Evolutionary conservation across 2,797 vertebrate species (phyloP).

Genomic region (Sebastes hubbsi): DNA sequence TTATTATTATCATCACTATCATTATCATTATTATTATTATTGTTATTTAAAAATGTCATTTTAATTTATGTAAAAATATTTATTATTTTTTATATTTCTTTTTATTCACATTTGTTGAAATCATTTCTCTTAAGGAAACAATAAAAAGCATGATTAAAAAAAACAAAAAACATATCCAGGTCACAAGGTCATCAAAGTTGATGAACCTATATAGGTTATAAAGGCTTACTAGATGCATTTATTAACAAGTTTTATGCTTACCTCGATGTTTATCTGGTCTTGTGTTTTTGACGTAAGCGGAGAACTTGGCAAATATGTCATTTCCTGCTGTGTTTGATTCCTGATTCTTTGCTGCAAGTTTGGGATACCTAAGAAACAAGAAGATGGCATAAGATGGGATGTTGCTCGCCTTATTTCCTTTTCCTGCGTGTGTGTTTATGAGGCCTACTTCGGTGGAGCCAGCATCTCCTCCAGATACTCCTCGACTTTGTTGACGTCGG

Average conservation of each 20-base stretch:
- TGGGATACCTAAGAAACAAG: constrained; percentile 88
- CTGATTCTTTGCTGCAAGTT: constrained; percentile 88
- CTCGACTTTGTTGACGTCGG: constrained; percentile 97
- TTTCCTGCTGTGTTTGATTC: constrained; percentile 94
- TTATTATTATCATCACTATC: too few species aligned
- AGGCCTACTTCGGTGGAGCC: constrained; percentile 90
- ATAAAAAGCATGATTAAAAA: too few species aligned
- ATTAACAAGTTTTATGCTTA: constrained; percentile 41
- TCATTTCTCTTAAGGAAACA: neutral
- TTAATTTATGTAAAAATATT: neutral
- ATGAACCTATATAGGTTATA: neutral
- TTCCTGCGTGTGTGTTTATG: neutral
- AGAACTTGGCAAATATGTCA: constrained; percentile 95
- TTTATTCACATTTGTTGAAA: neutral
- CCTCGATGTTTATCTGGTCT: constrained; percentile 88
- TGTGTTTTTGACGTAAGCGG: constrained; percentile 96
- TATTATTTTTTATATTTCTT: neutral
- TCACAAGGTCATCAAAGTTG: neutral
- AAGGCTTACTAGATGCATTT: neutral
- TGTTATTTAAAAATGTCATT: neutral
- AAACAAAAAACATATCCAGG: neutral
- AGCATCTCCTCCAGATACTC: constrained; percentile 94
- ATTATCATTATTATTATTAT: too few species aligned
- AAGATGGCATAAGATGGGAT: neutral
- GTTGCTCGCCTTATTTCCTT: too few species aligned